These are phyloP conservation scores for Mustelus asterias DNA, from an alignment of 2,113 vertebrate species.

Conservation along the genomic window DNA sequence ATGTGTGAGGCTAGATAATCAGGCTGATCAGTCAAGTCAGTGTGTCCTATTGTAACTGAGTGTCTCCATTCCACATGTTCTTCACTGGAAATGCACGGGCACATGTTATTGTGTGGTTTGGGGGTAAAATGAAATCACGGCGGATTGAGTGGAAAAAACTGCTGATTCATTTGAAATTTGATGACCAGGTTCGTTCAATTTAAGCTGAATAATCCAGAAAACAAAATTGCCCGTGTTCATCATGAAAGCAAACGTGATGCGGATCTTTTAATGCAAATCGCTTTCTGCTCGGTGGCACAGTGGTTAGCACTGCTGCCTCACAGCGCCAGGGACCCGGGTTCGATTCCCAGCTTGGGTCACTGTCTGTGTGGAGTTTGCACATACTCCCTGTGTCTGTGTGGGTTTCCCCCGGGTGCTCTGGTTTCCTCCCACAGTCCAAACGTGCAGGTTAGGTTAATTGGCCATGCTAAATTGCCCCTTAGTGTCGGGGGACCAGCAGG, in stretches of 20 bases:
- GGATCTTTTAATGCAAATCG: background rate
- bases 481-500: too few relatives aligned
- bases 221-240: background rate
- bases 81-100: background rate
- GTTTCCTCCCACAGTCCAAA: too few relatives aligned
- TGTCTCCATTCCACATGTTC: background rate
- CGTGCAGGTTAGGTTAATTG: too few relatives aligned
- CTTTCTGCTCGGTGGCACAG: background rate
- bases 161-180: background rate
- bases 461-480: too few relatives aligned
- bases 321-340: too few relatives aligned
- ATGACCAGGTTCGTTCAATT: background rate
- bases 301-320: too few relatives aligned
- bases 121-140: background rate
- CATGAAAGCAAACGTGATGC: background rate
- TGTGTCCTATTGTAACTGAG: background rate
- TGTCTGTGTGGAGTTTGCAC: too few relatives aligned
- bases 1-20: background rate
- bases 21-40: background rate
- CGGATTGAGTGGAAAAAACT: background rate
- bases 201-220: background rate
- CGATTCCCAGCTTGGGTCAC: too few relatives aligned
- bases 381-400: too few relatives aligned
- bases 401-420: too few relatives aligned
- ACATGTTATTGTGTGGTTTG: background rate